Conservation (phyloP, 2,888 invertebrate genomes). For the Luperina testacea region DNA sequence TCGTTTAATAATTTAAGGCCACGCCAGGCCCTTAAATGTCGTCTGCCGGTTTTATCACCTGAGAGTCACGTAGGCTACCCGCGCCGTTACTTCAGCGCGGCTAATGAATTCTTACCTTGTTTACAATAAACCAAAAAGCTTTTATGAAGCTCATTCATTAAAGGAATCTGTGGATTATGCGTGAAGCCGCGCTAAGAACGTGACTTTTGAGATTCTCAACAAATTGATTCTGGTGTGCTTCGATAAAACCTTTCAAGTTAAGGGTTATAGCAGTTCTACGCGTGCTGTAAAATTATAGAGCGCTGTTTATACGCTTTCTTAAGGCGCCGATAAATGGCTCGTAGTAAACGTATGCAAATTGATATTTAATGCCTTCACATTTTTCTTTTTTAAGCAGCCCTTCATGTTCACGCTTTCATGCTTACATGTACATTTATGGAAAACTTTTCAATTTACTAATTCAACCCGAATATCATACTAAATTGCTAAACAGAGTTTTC, state of each 20-base stretch:
- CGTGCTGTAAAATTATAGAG: slow-evolving; percentile 69
- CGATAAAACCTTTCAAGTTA: slow-evolving; percentile 71
- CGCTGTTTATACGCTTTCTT: slow-evolving; percentile 50
- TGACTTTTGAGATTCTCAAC: slow-evolving; percentile 79
- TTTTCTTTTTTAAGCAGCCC: slow-evolving; percentile 31
- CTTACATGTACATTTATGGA: not conserved
- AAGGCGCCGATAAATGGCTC: slow-evolving; percentile 40
- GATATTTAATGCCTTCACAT: slow-evolving; percentile 41
- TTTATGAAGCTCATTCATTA: slow-evolving; percentile 84
- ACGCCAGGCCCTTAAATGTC: slow-evolving; percentile 73
- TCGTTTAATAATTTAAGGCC: slow-evolving; percentile 78
- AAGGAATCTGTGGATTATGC: slow-evolving; percentile 82
- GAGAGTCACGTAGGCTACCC: slow-evolving; percentile 81
- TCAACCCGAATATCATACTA: not conserved
- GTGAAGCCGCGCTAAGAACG: slow-evolving; percentile 80
- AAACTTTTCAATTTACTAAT: slow-evolving; percentile 17
- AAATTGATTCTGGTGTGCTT: slow-evolving; percentile 75
- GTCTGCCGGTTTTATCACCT: slow-evolving; percentile 79
- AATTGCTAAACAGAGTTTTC: not conserved
- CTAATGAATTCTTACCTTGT: slow-evolving; percentile 87
- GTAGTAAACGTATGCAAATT: slow-evolving; percentile 59
- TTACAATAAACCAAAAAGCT: slow-evolving; percentile 86
- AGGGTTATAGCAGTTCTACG: slow-evolving; percentile 70
- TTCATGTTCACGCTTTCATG: slow-evolving; percentile 22
- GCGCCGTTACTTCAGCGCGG: slow-evolving; percentile 71